phyloP scores from a whole-genome alignment of 2,113 vertebrate species.

The Egretta garzetta region DNA sequence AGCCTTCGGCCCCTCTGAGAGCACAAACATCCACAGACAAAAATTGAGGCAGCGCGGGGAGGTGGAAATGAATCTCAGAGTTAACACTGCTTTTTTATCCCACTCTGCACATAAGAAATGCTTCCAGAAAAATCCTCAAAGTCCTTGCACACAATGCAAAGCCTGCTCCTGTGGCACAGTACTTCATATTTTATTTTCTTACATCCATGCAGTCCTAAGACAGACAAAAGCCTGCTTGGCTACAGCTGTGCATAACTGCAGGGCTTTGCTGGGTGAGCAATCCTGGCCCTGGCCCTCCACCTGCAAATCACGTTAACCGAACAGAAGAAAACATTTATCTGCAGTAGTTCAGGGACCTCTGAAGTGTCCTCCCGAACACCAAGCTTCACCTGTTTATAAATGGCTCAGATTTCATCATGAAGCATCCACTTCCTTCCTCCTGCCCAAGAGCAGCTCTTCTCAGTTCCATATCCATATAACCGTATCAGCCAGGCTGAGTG shows the following conservation, averaged over 20 bases:
- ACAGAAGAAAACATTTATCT: not conserved
- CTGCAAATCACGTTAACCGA: not conserved
- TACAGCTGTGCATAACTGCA: not conserved
- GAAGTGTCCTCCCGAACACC: not conserved
- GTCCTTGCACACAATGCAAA: not conserved
- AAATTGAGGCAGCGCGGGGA: not conserved
- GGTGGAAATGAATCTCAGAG: not conserved
- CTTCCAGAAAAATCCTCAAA: conserved; percentile 12
- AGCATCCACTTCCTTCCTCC: not conserved
- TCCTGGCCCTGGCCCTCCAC: not conserved
- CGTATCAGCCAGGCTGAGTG: not conserved
- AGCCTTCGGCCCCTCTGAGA: not conserved
- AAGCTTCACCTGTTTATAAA: not conserved
- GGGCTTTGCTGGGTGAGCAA: not conserved
- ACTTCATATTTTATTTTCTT: conserved; percentile 39
- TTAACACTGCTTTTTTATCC: not conserved
- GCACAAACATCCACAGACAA: not conserved
- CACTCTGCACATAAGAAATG: not conserved
- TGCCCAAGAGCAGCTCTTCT: not conserved
- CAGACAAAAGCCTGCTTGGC: not conserved
- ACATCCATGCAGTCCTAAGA: not conserved
- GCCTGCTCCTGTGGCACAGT: not conserved
- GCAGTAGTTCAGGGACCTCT: not conserved
- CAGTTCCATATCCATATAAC: not conserved
- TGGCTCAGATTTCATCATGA: not conserved